Base-by-base conservation (phyloP, 1,140 invertebrate species). In the Drosophila repletoides region DNA sequence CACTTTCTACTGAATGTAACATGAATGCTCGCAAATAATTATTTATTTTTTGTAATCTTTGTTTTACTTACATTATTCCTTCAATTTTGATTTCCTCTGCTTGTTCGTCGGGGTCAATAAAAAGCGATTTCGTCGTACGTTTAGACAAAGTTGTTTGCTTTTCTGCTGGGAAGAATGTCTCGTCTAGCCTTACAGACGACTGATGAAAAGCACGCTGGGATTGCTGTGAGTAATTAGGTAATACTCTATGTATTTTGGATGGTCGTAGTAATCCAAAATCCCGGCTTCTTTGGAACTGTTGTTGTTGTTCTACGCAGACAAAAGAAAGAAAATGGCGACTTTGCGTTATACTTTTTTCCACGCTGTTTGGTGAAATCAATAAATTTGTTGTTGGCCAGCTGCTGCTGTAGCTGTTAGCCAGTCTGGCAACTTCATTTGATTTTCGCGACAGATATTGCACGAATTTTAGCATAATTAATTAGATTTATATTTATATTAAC, bases 311-410 rank as follows among this genome's bases (percentile, higher is more conserved):
- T 69, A 15, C 51, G 77, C 77, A 84, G 74, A 71, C 66, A 63
- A 72, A 89, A 86, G 84, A 89, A 88, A 89, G 76, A 89, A 89
- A 89, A 89, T 89, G 88, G 88, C 88, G 88, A 69, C 83, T 55
- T 81, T 72, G 65, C 56, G 88, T 87, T 87, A 80, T 70, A 84
- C 67, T 60, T 75, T 81, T 72, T 66, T 83, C 69, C 17, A 73
- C 45, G 52, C 40, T 72, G 21, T 36, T 43, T 72, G 69, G 74
- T 69, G 80, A 89, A 89, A 89, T 88, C 79, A 89, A 81, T 77
- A 71, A 71, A 49, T 89, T 89, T 59, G n/a, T n/a, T n/a, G n/a
- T n/a, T n/a, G 72, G 72, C 81, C 80, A 80, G 43, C 75, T 72
- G 59, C 65, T 89, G 4, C 45, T 63, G 43, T 71, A 68, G 59